Evolutionary conservation across 2,113 vertebrate genomes (phyloP).

Genomic region (Argyrosomus japonicus): DNA sequence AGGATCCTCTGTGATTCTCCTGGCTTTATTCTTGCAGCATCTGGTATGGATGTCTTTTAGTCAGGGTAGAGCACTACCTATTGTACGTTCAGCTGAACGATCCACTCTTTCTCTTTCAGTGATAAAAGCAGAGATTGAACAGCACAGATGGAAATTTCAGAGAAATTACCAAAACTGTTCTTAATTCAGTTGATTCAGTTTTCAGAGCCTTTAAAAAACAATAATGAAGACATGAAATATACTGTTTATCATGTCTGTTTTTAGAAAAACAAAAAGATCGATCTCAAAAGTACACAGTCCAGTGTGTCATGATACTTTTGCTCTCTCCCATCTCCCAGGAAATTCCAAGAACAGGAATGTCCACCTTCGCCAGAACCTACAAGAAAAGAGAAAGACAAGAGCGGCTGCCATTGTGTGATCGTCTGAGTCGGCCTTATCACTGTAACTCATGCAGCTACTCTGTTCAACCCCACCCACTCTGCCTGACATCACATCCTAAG

Average conservation of each 20-base stretch:
- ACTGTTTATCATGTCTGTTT: not conserved
- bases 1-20: too few relatives aligned
- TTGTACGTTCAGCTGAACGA: too few relatives aligned
- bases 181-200: too few relatives aligned
- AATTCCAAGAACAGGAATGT: slow-evolving; percentile 99
- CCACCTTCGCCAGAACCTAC: slow-evolving; percentile 97
- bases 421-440: slow-evolving; percentile 90
- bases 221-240: not conserved
- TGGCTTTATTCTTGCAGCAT: too few relatives aligned
- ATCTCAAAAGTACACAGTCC: not conserved
- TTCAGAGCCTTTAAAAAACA: not conserved
- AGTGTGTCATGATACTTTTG: slow-evolving; percentile 15
- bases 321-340: slow-evolving; percentile 83
- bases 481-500: slow-evolving; percentile 88
- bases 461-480: slow-evolving; percentile 79
- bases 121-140: too few relatives aligned
- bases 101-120: too few relatives aligned
- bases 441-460: slow-evolving; percentile 91
- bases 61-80: too few relatives aligned
- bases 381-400: slow-evolving; percentile 98
- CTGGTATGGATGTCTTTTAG: too few relatives aligned
- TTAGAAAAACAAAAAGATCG: not conserved
- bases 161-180: not conserved
- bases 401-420: slow-evolving; percentile 98
- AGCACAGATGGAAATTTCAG: too few relatives aligned